A percentile compares a stretch with the other conserved stretches of the same genome.
Conservation (phyloP, 2,113 vertebrate genomes). For the Platysternon megacephalum region DNA sequence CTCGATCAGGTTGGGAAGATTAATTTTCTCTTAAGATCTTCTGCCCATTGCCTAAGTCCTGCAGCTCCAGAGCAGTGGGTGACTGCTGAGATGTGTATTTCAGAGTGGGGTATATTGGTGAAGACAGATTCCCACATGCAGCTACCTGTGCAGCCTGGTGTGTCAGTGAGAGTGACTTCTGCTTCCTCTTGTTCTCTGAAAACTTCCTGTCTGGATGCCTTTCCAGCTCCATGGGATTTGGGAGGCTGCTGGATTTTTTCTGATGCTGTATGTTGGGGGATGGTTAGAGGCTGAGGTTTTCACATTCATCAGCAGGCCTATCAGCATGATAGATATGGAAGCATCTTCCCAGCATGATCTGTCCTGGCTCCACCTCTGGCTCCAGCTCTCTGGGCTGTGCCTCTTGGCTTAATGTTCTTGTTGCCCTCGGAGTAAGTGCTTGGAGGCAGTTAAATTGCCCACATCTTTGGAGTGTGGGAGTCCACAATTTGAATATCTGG, state of each 20-base stretch:
- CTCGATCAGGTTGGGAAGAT: conserved; percentile 88
- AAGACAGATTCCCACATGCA: background rate
- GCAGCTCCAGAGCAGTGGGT: background rate
- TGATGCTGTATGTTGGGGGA: background rate
- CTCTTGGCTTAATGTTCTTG: background rate
- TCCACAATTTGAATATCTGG: background rate
- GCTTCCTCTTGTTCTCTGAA: background rate
- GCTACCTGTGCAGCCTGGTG: background rate
- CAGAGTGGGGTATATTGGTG: background rate
- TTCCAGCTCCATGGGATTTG: background rate
- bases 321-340: background rate
- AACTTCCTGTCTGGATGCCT: background rate
- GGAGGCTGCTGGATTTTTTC: background rate
- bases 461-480: background rate
- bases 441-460: background rate
- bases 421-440: background rate
- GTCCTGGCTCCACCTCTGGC: background rate
- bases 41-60: background rate
- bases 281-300: background rate
- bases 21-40: conserved; percentile 6
- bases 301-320: background rate
- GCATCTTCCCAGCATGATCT: background rate
- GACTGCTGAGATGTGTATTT: background rate
- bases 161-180: background rate
- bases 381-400: background rate